Conservation (phyloP, 2,797 vertebrate species). For the Acipenser oxyrinchus region DNA sequence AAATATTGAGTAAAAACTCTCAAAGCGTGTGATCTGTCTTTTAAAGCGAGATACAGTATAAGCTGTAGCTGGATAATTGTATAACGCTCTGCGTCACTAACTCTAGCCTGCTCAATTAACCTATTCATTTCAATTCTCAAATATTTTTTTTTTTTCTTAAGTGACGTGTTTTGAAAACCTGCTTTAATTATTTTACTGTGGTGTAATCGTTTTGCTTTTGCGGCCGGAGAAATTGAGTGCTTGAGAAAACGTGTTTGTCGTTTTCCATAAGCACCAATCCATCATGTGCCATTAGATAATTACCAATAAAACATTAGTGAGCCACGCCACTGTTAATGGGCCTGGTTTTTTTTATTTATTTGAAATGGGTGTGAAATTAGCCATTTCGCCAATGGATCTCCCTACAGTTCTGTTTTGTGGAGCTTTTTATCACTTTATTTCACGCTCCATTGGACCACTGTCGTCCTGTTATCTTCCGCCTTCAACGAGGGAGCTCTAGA, state of each 20-base stretch:
- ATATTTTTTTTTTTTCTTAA: slow-evolving; percentile 24
- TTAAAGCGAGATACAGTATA: too few species aligned
- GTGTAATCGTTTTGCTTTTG: slow-evolving; percentile 43
- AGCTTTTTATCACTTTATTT: slow-evolving; percentile 24
- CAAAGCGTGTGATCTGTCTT: too few species aligned
- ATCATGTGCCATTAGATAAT: slow-evolving; percentile 39
- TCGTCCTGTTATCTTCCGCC: slow-evolving; percentile 33
- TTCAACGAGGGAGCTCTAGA: slow-evolving; percentile 20
- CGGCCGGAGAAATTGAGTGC: slow-evolving; percentile 39
- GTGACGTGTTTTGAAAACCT: slow-evolving; percentile 18
- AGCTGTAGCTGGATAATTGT: too few species aligned
- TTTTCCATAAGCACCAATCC: slow-evolving; percentile 35
- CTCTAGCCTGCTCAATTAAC: too few species aligned
- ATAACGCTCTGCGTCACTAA: too few species aligned
- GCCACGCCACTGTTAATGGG: slow-evolving; percentile 19
- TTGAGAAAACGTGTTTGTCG: slow-evolving; percentile 34
- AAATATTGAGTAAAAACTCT: too few species aligned
- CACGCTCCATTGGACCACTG: slow-evolving; percentile 21
- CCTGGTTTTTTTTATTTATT: neutral
- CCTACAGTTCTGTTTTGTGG: neutral
- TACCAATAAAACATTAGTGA: slow-evolving; percentile 37
- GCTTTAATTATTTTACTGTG: slow-evolving; percentile 30
- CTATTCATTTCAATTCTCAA: neutral
- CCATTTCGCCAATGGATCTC: neutral
- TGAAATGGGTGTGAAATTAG: slow-evolving; percentile 9